Evolutionary conservation across 92 coral and sea anemone genomes (phyloP).

Genomic region (Parazoanthus atlanticus): DNA sequence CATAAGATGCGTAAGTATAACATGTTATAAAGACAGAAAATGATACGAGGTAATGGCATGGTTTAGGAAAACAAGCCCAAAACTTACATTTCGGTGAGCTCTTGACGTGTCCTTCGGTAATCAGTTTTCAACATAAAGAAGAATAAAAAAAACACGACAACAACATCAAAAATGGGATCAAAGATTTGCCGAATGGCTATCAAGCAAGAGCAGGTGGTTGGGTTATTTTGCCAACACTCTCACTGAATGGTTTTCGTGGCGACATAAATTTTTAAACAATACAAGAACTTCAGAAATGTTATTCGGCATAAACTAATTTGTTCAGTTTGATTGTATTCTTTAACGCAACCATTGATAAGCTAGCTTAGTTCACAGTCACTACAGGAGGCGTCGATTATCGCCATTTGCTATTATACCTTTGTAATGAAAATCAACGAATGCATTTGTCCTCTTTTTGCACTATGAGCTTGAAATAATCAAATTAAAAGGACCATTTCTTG

Average conservation of each 20-base stretch:
- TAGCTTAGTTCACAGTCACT: not conserved
- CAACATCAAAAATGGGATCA: not conserved
- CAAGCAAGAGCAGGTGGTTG: not conserved
- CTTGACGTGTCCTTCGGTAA: not conserved
- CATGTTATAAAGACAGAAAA: not conserved
- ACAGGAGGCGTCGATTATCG: not conserved
- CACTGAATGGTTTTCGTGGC: not conserved
- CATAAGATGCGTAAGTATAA: not conserved
- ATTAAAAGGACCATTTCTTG: no score
- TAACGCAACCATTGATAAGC: not conserved
- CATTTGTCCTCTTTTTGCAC: no score
- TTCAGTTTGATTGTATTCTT: constrained; percentile 14
- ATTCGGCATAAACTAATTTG: not conserved
- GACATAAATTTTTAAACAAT: constrained; percentile 7
- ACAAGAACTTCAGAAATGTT: not conserved
- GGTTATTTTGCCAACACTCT: not conserved
- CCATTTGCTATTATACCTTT: not conserved
- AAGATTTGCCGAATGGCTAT: not conserved
- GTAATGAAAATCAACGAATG: not conserved
- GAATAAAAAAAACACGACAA: no score
- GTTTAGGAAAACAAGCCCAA: not conserved
- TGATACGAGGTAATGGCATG: not conserved
- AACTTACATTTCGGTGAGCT: not conserved
- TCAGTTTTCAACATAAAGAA: not conserved
- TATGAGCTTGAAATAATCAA: no score